Conservation (phyloP, 1,140 invertebrate species). For the Carposina sasakii region DNA sequence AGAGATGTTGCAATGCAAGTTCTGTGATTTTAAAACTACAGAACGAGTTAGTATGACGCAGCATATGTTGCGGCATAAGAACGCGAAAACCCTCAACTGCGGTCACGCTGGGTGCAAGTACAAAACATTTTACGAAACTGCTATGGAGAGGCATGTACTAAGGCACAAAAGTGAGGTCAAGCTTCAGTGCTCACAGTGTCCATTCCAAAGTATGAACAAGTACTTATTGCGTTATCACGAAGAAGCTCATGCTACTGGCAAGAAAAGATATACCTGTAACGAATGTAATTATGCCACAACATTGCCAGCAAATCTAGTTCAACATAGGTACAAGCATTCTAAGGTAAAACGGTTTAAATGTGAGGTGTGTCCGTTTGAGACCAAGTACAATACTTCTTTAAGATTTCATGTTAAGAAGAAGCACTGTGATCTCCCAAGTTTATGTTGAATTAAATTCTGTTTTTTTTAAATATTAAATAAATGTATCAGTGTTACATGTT, state of each 20-base stretch:
- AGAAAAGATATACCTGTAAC: conserved; percentile 53
- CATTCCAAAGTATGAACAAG: conserved; percentile 63
- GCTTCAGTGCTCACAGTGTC: conserved; percentile 50
- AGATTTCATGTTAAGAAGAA: conserved; percentile 64
- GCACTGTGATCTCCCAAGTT: conserved; percentile 63
- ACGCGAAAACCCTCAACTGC: conserved; percentile 51
- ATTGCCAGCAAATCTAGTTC: conserved; percentile 54
- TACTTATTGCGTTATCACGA: conserved; percentile 62
- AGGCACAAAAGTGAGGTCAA: conserved; percentile 51
- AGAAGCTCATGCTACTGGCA: conserved; percentile 55
- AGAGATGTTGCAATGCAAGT: conserved; percentile 40
- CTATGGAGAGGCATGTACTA: conserved; percentile 55
- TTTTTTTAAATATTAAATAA: conserved; percentile 43
- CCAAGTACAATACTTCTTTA: conserved; percentile 63
- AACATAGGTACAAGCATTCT: conserved; percentile 65
- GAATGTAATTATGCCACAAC: conserved; percentile 61
- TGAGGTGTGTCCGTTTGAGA: conserved; percentile 62
- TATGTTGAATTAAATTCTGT: conserved; percentile 40
- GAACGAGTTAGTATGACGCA: conserved; percentile 51
- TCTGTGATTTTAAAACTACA: conserved; percentile 49
- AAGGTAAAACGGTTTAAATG: conserved; percentile 59
- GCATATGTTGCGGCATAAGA: conserved; percentile 54
- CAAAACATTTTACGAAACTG: conserved; percentile 54
- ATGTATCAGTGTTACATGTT: no score
- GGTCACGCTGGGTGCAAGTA: conserved; percentile 47